These are phyloP conservation scores for Leucoma salicis DNA, from an alignment of 2,888 invertebrate species.

Conservation along the genomic window DNA sequence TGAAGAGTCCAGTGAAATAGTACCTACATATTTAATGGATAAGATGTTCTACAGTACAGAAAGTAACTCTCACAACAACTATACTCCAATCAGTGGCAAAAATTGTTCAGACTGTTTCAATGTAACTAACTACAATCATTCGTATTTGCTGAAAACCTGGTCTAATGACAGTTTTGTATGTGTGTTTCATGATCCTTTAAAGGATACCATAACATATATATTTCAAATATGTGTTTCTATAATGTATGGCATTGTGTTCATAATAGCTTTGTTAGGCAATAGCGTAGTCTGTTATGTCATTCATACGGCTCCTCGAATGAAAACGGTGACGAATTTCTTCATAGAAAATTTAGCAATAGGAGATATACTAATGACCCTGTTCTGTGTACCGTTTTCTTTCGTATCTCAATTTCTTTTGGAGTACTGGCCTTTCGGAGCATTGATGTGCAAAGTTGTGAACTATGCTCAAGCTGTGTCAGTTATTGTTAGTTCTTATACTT, in stretches of 20 bases:
- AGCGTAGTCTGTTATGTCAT: slow-evolving; percentile 93
- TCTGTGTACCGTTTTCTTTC: slow-evolving; percentile 96
- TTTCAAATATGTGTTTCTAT: slow-evolving; percentile 86
- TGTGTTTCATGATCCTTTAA: slow-evolving; percentile 27
- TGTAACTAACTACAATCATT: not conserved
- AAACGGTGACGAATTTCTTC: slow-evolving; percentile 95
- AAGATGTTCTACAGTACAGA: no score
- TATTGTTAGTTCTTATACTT: slow-evolving; percentile 92
- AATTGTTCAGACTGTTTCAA: not conserved
- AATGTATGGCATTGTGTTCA: slow-evolving; percentile 87
- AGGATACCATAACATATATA: slow-evolving; percentile 64
- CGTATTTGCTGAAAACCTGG: not conserved
- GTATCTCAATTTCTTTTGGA: slow-evolving; percentile 90
- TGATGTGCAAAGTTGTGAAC: slow-evolving; percentile 91
- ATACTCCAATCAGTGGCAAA: no score
- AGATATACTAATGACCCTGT: slow-evolving; percentile 93
- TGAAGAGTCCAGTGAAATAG: no score
- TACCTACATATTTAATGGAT: no score
- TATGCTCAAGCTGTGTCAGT: slow-evolving; percentile 92
- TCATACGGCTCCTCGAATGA: slow-evolving; percentile 91
- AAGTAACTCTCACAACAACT: no score
- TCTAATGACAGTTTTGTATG: slow-evolving; percentile 2
- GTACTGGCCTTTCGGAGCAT: slow-evolving; percentile 93
- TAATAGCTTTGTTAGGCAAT: slow-evolving; percentile 87
- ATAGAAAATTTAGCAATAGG: slow-evolving; percentile 94